Percentiles rank a stretch among this genome's conserved stretches.
phyloP scores from a whole-genome alignment of 2,797 vertebrate species.

The Pachyuromys duprasi region DNA sequence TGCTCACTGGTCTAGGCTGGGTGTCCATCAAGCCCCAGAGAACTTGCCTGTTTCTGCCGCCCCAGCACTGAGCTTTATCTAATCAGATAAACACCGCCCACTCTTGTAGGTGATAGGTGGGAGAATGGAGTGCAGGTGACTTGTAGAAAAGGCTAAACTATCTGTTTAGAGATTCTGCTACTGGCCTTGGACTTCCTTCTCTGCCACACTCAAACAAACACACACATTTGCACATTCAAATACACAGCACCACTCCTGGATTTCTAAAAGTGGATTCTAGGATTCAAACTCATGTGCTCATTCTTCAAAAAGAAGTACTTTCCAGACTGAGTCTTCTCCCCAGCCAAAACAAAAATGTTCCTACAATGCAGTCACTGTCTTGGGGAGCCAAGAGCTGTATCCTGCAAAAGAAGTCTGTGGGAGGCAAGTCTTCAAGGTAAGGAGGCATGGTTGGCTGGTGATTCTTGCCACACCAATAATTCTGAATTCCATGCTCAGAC shows the following conservation, averaged over 20 bases:
- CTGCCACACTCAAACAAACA: not conserved
- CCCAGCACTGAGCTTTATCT: not conserved
- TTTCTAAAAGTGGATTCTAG: not conserved
- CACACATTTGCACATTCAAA: not conserved
- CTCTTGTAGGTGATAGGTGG: not conserved
- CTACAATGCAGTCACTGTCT: not conserved
- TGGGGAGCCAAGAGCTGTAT: not conserved
- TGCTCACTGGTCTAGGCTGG: not conserved
- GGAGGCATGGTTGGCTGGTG: not conserved
- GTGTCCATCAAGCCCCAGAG: not conserved
- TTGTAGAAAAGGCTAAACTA: slow-evolving; percentile 23
- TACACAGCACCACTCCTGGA: too few species aligned
- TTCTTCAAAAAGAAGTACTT: not conserved
- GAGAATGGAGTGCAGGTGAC: not conserved
- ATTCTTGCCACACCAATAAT: not conserved
- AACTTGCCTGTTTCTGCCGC: not conserved
- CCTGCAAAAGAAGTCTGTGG: not conserved
- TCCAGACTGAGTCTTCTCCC: not conserved
- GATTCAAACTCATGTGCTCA: not conserved
- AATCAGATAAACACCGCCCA: not conserved
- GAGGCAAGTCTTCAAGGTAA: not conserved
- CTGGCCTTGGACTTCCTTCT: not conserved
- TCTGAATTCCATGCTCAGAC: not conserved
- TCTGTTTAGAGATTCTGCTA: not conserved
- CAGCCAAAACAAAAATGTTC: not conserved